Evolutionary conservation across 2,888 invertebrate genomes (phyloP).

Genomic region (Ceriagrion tenellum): DNA sequence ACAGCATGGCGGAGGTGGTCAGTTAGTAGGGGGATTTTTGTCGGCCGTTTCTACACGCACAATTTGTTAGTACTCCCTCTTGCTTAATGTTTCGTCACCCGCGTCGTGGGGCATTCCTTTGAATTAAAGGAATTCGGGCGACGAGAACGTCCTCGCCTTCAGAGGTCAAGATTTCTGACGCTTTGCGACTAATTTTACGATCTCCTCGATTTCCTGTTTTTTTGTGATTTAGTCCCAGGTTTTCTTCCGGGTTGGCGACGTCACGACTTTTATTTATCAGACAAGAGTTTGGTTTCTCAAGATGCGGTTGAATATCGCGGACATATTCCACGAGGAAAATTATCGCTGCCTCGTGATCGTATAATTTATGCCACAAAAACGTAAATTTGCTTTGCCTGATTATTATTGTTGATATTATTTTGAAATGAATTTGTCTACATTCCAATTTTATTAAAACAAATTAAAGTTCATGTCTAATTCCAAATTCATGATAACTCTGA

Average conservation of each 20-base stretch:
- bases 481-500: no score
- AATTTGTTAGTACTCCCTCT: neutral
- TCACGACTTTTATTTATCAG: neutral
- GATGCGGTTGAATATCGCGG: neutral
- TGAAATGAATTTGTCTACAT: no score
- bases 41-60: neutral
- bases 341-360: neutral
- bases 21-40: neutral
- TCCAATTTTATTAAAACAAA: no score
- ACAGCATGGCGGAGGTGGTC: neutral
- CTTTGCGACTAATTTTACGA: slow-evolving; percentile 5
- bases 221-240: neutral
- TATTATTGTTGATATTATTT: no score
- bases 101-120: neutral
- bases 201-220: neutral
- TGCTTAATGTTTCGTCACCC: neutral
- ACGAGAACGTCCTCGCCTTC: neutral
- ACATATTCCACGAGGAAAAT: neutral
- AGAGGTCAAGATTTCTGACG: neutral
- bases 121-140: neutral
- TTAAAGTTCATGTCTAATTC: no score
- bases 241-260: slow-evolving; percentile 29
- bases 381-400: no score
- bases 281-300: neutral
- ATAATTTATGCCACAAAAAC: no score